These are phyloP conservation scores for Diabrotica undecimpunctata DNA, from an alignment of 1,140 invertebrate species.

Conservation along the genomic window DNA sequence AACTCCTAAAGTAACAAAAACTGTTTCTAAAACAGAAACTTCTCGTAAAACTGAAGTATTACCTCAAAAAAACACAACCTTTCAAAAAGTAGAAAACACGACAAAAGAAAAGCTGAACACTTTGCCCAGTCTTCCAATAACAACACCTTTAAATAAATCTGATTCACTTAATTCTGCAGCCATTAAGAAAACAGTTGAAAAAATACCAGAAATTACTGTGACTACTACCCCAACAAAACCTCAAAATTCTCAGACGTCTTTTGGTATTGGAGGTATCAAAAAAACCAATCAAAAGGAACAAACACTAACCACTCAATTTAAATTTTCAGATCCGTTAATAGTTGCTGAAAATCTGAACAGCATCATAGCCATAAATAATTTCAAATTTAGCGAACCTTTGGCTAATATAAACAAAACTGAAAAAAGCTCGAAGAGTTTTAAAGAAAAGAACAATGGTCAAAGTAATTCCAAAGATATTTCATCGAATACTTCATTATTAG, in stretches of 20 bases:
- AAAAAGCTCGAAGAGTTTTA: slow-evolving; percentile 35
- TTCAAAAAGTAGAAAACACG: no score
- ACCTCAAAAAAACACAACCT: no score
- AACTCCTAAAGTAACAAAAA: no score
- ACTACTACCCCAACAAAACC: no score
- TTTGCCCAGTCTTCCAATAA: no score
- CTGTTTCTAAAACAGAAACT: no score
- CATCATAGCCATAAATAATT: slow-evolving; percentile 50
- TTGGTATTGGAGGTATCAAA: not conserved
- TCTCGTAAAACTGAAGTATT: no score
- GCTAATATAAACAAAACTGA: slow-evolving; percentile 16
- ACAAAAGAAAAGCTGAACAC: no score
- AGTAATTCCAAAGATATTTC: slow-evolving; percentile 2
- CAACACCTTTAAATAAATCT: not conserved
- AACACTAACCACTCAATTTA: slow-evolving; percentile 24
- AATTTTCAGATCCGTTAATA: slow-evolving; percentile 42
- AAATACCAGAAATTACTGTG: not conserved
- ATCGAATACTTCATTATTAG: slow-evolving; percentile 29
- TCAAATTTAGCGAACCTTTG: slow-evolving; percentile 56
- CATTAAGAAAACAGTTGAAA: not conserved
- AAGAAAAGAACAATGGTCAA: slow-evolving; percentile 10
- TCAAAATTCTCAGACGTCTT: no score
- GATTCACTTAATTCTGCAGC: not conserved
- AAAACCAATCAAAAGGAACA: slow-evolving; percentile 10
- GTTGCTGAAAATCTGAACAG: slow-evolving; percentile 39